These are phyloP conservation scores for Nipponacmea schrenckii DNA, from an alignment of 2,888 invertebrate species.

Conservation along the genomic window DNA sequence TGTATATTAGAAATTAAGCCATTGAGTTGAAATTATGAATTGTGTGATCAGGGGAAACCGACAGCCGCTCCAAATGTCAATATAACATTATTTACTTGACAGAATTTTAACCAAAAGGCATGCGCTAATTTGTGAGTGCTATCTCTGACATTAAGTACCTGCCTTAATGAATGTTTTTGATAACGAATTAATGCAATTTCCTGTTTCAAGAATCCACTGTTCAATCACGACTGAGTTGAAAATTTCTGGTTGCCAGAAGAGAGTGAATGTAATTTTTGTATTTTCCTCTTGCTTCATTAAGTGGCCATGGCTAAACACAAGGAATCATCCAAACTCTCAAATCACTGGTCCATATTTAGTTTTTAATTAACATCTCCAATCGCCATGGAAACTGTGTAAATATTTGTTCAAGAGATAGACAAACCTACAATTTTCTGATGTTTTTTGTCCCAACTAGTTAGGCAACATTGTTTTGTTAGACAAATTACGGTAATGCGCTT, in stretches of 20 bases:
- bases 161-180: conserved; percentile 23
- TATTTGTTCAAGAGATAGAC: conserved; percentile 4
- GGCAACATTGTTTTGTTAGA: too few species aligned
- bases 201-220: neutral
- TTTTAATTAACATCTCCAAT: conserved; percentile 1
- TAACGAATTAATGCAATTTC: conserved; percentile 22
- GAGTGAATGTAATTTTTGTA: neutral
- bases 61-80: neutral
- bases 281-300: conserved; percentile 5
- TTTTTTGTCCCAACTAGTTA: too few species aligned
- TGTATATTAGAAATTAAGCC: too few species aligned
- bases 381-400: neutral
- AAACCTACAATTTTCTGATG: neutral
- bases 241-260: neutral
- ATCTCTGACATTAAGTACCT: neutral
- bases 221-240: neutral
- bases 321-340: neutral
- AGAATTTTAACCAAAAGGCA: conserved; percentile 4
- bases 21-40: too few species aligned
- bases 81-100: neutral
- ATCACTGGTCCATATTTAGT: conserved; percentile 1
- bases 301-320: neutral
- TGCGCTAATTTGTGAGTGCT: conserved; percentile 10
- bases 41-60: neutral
- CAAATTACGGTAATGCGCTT: too few species aligned